A percentile compares a stretch with the other conserved stretches of the same genome.
Evolutionary conservation across 1,140 invertebrate genomes (phyloP).

Genomic region (Papilio polytes): DNA sequence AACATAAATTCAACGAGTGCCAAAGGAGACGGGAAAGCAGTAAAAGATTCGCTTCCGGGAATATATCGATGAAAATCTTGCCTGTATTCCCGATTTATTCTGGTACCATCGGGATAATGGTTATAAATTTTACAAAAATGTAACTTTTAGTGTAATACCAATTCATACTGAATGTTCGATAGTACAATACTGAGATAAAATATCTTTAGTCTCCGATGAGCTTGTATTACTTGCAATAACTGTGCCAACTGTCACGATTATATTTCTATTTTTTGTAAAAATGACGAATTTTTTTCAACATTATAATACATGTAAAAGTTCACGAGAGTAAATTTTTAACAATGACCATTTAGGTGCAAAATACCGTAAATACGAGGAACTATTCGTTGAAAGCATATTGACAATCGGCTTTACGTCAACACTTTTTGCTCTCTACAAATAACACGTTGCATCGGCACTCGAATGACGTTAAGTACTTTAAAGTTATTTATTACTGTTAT

Average conservation of each 20-base stretch:
- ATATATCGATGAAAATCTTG: constrained; percentile 38
- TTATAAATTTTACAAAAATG: constrained; percentile 28
- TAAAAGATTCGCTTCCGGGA: constrained; percentile 34
- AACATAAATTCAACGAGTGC: constrained; percentile 32
- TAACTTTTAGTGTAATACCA: neutral
- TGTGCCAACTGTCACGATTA: too few species aligned
- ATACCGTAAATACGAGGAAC: neutral
- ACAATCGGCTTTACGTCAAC: neutral
- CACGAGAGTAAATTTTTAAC: neutral
- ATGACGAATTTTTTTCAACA: too few species aligned
- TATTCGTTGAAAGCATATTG: neutral
- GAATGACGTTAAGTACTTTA: constrained; percentile 6
- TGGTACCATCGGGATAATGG: constrained; percentile 22
- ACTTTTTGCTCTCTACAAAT: neutral
- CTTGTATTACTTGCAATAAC: too few species aligned
- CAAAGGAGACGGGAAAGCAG: constrained; percentile 32
- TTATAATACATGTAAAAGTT: too few species aligned
- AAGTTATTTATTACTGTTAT: constrained; percentile 4
- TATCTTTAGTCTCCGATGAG: too few species aligned
- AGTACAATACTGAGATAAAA: neutral
- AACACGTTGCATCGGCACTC: constrained; percentile 4
- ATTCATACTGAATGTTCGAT: neutral
- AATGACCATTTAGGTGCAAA: neutral
- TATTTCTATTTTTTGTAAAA: too few species aligned
- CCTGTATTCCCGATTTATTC: constrained; percentile 32